These are phyloP conservation scores for Willisornis vidua DNA, from an alignment of 2,113 vertebrate genomes.

Conservation along the genomic window DNA sequence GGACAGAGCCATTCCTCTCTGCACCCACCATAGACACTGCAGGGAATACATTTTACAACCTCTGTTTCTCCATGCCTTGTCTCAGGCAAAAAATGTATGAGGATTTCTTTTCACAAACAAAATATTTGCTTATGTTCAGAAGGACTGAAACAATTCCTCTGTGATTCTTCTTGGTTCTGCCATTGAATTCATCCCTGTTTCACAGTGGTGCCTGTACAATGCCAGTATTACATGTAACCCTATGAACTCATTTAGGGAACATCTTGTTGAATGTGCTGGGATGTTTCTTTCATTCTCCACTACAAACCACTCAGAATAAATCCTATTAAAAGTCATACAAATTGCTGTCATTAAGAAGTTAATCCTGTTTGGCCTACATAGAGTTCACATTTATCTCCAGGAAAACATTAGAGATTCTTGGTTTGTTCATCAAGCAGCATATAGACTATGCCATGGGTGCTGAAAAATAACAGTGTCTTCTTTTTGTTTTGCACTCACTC, in stretches of 20 bases:
- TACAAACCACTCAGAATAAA: constrained; percentile 58
- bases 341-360: constrained; percentile 71
- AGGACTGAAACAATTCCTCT: background rate
- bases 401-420: constrained; percentile 18
- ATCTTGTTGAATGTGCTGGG: constrained; percentile 44
- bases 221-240: constrained; percentile 30
- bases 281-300: constrained; percentile 61
- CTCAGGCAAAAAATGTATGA: background rate
- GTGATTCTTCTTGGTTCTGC: background rate
- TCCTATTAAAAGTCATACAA: constrained; percentile 73
- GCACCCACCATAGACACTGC: background rate
- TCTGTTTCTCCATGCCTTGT: background rate
- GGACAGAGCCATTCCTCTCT: background rate
- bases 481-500: background rate
- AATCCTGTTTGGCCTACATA: constrained; percentile 67
- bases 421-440: background rate
- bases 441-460: background rate
- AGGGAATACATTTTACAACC: background rate
- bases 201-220: background rate
- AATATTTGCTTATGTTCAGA: background rate
- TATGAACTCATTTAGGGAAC: constrained; percentile 29
- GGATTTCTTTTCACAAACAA: background rate
- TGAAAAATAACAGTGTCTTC: background rate
- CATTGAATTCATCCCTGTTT: constrained; percentile 13
- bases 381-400: constrained; percentile 32